Percentiles rank a stretch among this genome's conserved stretches.
Conservation (phyloP, 1,140 invertebrate genomes). For the Drosophila albomicans region DNA sequence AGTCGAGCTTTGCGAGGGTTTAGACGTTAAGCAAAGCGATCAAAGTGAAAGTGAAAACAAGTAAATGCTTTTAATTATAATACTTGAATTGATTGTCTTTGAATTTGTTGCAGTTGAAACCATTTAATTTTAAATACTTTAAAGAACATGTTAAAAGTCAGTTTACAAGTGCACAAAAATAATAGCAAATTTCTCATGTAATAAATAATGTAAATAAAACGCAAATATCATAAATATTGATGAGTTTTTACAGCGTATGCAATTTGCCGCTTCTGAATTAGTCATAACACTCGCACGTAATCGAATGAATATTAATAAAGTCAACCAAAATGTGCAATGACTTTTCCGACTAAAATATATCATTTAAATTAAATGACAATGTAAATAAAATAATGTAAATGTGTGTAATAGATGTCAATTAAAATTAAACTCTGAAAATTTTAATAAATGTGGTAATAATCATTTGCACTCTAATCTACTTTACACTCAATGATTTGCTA, state of each 20-base stretch:
- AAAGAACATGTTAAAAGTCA: background rate
- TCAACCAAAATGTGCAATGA: background rate
- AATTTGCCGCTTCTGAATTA: slow-evolving; percentile 38
- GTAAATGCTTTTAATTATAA: background rate
- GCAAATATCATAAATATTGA: slow-evolving; percentile 34
- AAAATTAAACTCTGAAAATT: no score
- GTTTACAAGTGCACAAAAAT: background rate
- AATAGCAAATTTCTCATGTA: background rate
- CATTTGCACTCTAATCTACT: no score
- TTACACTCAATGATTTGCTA: no score
- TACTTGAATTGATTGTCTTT: background rate
- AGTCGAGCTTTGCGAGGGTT: background rate
- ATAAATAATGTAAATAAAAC: background rate
- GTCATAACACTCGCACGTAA: slow-evolving; percentile 19
- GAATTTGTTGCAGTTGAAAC: background rate
- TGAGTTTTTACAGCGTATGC: slow-evolving; percentile 4
- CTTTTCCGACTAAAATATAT: no score
- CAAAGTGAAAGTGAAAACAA: background rate
- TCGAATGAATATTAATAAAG: slow-evolving; percentile 26
- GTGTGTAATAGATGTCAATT: no score
- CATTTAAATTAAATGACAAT: background rate
- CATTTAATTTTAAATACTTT: background rate
- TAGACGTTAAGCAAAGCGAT: background rate
- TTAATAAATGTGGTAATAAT: no score
- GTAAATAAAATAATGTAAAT: background rate